phyloP scores from a whole-genome alignment of 2,888 invertebrate species.

The Vesta saturnalis region DNA sequence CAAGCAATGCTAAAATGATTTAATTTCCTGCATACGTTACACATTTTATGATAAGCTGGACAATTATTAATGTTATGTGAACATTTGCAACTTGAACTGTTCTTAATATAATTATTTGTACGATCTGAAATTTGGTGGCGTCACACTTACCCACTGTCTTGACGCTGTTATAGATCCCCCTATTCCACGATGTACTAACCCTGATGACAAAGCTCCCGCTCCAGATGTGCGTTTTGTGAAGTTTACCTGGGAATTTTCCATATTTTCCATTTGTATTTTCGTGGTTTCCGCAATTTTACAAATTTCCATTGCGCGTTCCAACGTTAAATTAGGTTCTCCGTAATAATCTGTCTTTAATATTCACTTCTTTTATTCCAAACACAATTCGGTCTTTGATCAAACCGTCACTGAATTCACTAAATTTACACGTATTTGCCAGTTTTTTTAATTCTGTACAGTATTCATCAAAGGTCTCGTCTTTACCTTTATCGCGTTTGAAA shows the following conservation, averaged over 20 bases:
- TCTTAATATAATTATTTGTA: too few relatives aligned
- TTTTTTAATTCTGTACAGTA: not conserved
- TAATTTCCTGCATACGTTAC: too few relatives aligned
- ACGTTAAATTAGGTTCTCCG: not conserved
- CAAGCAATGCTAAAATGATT: too few relatives aligned
- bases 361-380: not conserved
- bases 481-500: not conserved
- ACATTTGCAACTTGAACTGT: too few relatives aligned
- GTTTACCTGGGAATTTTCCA: not conserved
- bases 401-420: not conserved
- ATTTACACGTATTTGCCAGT: not conserved
- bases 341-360: not conserved
- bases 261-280: not conserved
- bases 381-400: not conserved
- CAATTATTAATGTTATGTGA: too few relatives aligned
- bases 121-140: too few relatives aligned
- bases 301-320: not conserved
- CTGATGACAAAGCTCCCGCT: too few relatives aligned
- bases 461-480: not conserved
- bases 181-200: too few relatives aligned
- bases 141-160: too few relatives aligned
- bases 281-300: not conserved
- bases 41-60: too few relatives aligned
- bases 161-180: too few relatives aligned
- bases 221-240: too few relatives aligned